Base-by-base conservation (phyloP, 2,888 invertebrate species). In the Pachycephus smyrnensis region DNA sequence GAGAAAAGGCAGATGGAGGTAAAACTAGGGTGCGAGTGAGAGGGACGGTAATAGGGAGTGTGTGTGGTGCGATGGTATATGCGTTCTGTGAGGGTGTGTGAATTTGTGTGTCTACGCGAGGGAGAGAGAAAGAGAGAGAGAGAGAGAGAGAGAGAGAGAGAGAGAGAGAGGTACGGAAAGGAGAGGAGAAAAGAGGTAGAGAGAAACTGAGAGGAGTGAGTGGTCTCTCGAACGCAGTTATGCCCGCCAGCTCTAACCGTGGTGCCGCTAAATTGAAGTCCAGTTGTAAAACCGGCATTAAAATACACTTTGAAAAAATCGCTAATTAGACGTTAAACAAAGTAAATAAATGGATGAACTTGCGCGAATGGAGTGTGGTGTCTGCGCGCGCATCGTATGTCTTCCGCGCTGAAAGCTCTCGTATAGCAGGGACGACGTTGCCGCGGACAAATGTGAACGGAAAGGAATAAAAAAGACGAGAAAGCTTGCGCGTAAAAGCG, bases 181-280 rank as follows among this genome's bases (percentile, higher is more conserved):
- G 73, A 75, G 80, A 69, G 76, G 76, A 71, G 69, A 79, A 68
- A 35, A 36, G 78, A 79, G 77, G 77, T 77, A 78, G 76, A 81
- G 73, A 77, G 80, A 79, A 79, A 81, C 77, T 79, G 80, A 78
- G 73, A 83, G 79, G 76, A 81, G 74, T 30, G 32, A 68, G 69
- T 73, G 78, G 31, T 68, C 74, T 81, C 75, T 76, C 73, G 73
- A 40, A 71, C 68, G 55, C 90, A 90, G 90, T 90, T 88, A 90
- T 89, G 89, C 88, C 89, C 89, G 88, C 86, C 89, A 87, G 88
- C 87, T 89, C 87, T 82, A 85, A 87, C 86, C 83, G 88, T 40
- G 84, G 85, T 86, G 86, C 84, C 86, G 69, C 32, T n/a, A 32
- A 32, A 69, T 69, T 32, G 69, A 69, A 69, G 32, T 32, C 69